Conservation (phyloP, 2,888 invertebrate species). For the Heliconius cydno region DNA sequence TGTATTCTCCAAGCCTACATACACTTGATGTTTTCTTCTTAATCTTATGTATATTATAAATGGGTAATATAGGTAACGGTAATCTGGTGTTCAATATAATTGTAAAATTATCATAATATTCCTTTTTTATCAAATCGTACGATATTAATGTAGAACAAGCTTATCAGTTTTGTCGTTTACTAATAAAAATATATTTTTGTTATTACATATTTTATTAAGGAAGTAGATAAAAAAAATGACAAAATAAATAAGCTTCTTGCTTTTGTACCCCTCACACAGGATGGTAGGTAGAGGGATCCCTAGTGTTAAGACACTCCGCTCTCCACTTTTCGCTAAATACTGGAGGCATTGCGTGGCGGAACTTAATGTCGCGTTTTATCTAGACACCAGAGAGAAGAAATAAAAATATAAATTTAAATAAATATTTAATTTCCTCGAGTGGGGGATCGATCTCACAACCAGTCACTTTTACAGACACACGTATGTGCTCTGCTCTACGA, state of each 20-base stretch:
- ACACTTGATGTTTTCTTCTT: neutral
- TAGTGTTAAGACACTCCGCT: too few relatives aligned
- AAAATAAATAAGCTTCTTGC: neutral
- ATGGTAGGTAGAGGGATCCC: too few relatives aligned
- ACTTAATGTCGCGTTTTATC: too few relatives aligned
- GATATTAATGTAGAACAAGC: neutral
- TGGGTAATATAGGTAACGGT: conserved; percentile 6
- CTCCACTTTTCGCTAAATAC: too few relatives aligned
- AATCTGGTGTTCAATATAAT: neutral
- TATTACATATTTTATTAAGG: neutral
- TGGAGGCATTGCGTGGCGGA: too few relatives aligned
- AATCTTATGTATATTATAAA: conserved; percentile 1
- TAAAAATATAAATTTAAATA: too few relatives aligned
- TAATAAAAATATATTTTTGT: neutral
- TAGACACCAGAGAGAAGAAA: too few relatives aligned
- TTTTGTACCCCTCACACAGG: too few relatives aligned
- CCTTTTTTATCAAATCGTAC: conserved; percentile 4
- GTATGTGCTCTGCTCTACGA: too few relatives aligned
- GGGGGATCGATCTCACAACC: too few relatives aligned
- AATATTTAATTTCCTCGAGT: too few relatives aligned
- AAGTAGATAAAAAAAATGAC: neutral
- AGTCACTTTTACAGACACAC: too few relatives aligned
- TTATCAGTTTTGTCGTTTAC: neutral
- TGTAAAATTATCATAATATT: neutral
- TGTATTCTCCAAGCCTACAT: conserved; percentile 7